Percentiles rank a stretch among this genome's conserved stretches.
phyloP scores from a whole-genome alignment of 1,140 invertebrate genomes.

The Caenorhabditis tropicalis region DNA sequence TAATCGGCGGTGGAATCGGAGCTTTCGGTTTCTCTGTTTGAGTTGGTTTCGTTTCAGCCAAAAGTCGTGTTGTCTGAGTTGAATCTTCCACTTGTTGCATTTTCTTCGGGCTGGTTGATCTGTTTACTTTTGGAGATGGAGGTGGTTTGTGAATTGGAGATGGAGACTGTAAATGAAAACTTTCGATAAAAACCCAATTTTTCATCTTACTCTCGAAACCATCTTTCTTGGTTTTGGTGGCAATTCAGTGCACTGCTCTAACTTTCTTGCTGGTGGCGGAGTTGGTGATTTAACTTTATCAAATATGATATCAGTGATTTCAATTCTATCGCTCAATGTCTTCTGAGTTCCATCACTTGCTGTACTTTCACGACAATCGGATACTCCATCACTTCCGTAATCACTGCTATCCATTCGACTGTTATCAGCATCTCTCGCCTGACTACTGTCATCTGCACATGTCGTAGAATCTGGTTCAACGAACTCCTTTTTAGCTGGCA shows the following conservation, averaged over 20 bases:
- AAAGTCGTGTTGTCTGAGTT: not conserved
- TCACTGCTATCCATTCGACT: slow-evolving; percentile 39
- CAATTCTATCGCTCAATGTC: slow-evolving; percentile 20
- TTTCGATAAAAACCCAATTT: not conserved
- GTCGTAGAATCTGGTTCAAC: not conserved
- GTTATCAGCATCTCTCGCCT: slow-evolving; percentile 10
- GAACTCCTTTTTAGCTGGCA: not conserved
- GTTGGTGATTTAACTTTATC: slow-evolving; percentile 27
- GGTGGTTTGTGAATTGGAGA: slow-evolving; percentile 37
- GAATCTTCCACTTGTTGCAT: slow-evolving; percentile 5
- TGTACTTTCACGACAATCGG: not conserved
- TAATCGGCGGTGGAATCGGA: slow-evolving; percentile 37
- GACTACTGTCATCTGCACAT: not conserved
- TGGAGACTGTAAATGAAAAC: not conserved
- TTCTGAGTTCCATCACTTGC: slow-evolving; percentile 27
- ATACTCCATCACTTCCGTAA: slow-evolving; percentile 16
- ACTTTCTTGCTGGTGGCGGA: slow-evolving; percentile 12
- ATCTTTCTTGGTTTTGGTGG: slow-evolving; percentile 51
- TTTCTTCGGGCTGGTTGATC: not conserved
- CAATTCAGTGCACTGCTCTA: slow-evolving; percentile 37
- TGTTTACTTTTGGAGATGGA: slow-evolving; percentile 41
- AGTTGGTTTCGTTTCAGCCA: slow-evolving; percentile 1
- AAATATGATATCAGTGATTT: slow-evolving; percentile 46
- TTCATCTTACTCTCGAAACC: slow-evolving; percentile 17
- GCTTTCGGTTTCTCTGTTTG: not conserved